A percentile compares a stretch with the other conserved stretches of the same genome.
These are phyloP conservation scores for Ethmia dodecea DNA, from an alignment of 2,888 invertebrate genomes.

Conservation along the genomic window DNA sequence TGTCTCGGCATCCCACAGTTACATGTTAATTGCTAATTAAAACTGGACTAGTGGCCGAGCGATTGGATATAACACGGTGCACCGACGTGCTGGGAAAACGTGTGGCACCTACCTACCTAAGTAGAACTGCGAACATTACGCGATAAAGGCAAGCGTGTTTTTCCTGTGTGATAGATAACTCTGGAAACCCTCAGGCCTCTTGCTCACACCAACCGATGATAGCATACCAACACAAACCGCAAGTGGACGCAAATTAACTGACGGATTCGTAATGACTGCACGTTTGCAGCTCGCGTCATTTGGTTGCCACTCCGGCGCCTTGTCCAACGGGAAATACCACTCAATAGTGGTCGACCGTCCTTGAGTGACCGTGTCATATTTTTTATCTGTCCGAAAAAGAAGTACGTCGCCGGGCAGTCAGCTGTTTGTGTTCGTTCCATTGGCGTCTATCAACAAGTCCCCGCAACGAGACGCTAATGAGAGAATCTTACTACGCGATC, in stretches of 20 bases:
- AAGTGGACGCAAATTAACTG: too few species aligned
- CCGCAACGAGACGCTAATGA: slow-evolving; percentile 25
- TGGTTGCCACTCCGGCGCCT: slow-evolving; percentile 41
- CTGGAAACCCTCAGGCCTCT: slow-evolving; percentile 46
- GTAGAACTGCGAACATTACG: slow-evolving; percentile 53
- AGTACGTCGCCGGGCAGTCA: slow-evolving; percentile 63
- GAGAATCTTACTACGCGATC: slow-evolving; percentile 20
- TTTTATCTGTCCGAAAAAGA: slow-evolving; percentile 65
- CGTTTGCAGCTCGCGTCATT: slow-evolving; percentile 35
- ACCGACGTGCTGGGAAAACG: not conserved
- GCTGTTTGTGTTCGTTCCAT: slow-evolving; percentile 70
- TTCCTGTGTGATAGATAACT: slow-evolving; percentile 56
- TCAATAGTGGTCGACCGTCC: slow-evolving; percentile 60
- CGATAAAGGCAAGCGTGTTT: slow-evolving; percentile 67
- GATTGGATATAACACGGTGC: not conserved
- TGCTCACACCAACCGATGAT: slow-evolving; percentile 18
- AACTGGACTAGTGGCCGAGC: slow-evolving; percentile 2
- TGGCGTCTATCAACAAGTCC: slow-evolving; percentile 65
- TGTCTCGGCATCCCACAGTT: slow-evolving; percentile 12
- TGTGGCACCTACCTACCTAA: slow-evolving; percentile 21
- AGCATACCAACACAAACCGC: too few species aligned
- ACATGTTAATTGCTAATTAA: slow-evolving; percentile 3
- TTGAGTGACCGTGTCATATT: slow-evolving; percentile 71
- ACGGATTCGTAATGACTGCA: too few species aligned
- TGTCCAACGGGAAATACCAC: slow-evolving; percentile 60